phyloP scores from a whole-genome alignment of 1,140 invertebrate species.

The Heliothis virescens region DNA sequence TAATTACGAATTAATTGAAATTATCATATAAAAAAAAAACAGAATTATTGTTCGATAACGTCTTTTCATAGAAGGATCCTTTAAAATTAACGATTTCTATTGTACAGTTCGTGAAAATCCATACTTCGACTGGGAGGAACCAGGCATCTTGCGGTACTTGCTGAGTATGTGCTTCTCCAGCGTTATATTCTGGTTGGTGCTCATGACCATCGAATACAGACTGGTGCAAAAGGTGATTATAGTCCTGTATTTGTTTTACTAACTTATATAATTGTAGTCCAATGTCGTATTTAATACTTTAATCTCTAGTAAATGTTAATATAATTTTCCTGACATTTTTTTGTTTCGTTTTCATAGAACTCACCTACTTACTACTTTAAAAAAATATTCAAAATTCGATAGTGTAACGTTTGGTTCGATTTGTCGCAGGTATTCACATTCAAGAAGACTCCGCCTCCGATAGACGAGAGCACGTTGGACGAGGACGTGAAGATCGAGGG shows the following conservation, averaged over 20 bases:
- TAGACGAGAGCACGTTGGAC: conserved; percentile 66
- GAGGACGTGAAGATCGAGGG: conserved; percentile 83
- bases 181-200: conserved; percentile 71
- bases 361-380: too few relatives aligned
- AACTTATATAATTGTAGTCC: background rate
- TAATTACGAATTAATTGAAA: background rate
- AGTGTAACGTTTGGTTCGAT: background rate
- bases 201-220: conserved; percentile 84
- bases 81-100: background rate
- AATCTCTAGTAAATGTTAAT: too few relatives aligned
- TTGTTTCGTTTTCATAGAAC: too few relatives aligned
- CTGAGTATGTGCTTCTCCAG: conserved; percentile 72
- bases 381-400: background rate
- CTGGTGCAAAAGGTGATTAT: conserved; percentile 67
- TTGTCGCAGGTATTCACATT: conserved; percentile 61
- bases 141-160: conserved; percentile 84
- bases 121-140: conserved; percentile 84
- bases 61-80: too few relatives aligned
- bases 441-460: conserved; percentile 60
- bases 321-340: too few relatives aligned
- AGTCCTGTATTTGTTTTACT: background rate
- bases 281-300: too few relatives aligned
- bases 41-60: too few relatives aligned
- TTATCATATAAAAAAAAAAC: background rate
- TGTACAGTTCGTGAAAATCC: conserved; percentile 77